Conservation (phyloP, 2,797 vertebrate genomes). For the Neostethus bicornis region DNA sequence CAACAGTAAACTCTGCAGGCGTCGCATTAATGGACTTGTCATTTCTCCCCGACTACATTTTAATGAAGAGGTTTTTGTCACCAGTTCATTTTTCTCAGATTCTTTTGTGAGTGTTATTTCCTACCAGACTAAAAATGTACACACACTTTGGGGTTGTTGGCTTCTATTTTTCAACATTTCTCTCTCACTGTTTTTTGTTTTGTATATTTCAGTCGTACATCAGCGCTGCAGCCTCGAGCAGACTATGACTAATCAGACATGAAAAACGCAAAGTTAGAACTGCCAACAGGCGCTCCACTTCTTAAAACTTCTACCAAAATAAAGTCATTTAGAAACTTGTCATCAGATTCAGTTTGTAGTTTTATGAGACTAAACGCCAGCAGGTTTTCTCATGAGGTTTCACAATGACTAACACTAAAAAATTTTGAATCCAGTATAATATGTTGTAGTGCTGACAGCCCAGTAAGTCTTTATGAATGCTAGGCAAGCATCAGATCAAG, state of each 20-base stretch:
- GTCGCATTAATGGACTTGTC: constrained; percentile 70
- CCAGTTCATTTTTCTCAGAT: constrained; percentile 42
- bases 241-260: constrained; percentile 17
- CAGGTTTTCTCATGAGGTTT: constrained; percentile 10
- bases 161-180: constrained; percentile 31
- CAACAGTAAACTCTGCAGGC: constrained; percentile 54
- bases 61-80: constrained; percentile 54
- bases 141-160: constrained; percentile 10
- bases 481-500: no score
- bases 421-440: no score
- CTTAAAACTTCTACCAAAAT: constrained; percentile 4
- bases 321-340: not conserved
- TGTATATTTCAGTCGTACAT: constrained; percentile 15
- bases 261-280: constrained; percentile 22
- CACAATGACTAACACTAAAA: no score
- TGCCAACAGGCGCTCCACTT: constrained; percentile 19
- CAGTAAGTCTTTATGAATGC: no score
- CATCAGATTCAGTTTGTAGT: constrained; percentile 2
- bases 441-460: no score
- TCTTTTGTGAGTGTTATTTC: constrained; percentile 12
- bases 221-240: constrained; percentile 16
- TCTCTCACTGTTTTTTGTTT: constrained; percentile 16
- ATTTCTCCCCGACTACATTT: constrained; percentile 47
- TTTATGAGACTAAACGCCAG: not conserved
- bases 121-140: constrained; percentile 17